A percentile compares a stretch with the other conserved stretches of the same genome.
These are phyloP conservation scores for Lerema accius DNA, from an alignment of 1,140 invertebrate genomes.

Conservation along the genomic window DNA sequence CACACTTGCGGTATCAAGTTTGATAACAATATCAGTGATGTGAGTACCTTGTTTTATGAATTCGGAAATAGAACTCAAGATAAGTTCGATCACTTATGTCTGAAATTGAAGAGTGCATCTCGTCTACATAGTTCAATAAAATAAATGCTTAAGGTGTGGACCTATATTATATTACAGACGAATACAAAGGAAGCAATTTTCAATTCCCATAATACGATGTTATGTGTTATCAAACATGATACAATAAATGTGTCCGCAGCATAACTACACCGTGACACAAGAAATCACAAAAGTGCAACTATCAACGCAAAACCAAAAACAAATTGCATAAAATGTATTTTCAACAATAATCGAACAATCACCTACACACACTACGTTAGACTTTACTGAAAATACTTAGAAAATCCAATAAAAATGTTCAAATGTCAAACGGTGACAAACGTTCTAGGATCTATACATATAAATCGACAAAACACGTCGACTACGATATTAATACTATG, in stretches of 20 bases:
- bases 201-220: neutral
- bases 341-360: neutral
- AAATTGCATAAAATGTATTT: conserved; percentile 13
- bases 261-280: neutral
- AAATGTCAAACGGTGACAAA: neutral
- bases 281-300: neutral
- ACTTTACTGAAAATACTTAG: neutral
- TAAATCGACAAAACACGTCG: no score
- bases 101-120: no score
- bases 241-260: neutral
- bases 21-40: no score
- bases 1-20: neutral
- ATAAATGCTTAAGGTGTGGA: no score
- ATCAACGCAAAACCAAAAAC: neutral
- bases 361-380: conserved; percentile 5
- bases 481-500: no score
- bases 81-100: no score
- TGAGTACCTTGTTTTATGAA: no score
- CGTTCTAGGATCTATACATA: neutral
- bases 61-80: no score
- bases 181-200: no score
- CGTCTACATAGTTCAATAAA: no score
- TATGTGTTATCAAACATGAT: neutral
- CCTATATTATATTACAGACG: no score
- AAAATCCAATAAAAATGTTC: neutral